phyloP scores from a whole-genome alignment of 1,140 invertebrate species.

The Atta texana region DNA sequence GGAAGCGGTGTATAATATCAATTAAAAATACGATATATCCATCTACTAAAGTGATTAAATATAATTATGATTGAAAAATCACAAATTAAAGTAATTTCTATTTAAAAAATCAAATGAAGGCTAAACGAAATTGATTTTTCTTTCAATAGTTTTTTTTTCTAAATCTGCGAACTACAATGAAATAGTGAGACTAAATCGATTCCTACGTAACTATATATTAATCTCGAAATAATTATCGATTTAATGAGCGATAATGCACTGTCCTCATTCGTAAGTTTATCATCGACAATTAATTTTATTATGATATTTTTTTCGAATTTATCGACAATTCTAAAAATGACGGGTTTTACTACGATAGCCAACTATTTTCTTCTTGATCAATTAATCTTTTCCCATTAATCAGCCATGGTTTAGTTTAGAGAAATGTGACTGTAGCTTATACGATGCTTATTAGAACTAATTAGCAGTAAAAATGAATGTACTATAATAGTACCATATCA shows the following conservation, averaged over 20 bases:
- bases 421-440: conserved; percentile 11
- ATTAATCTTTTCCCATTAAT: neutral
- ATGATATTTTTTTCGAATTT: conserved; percentile 15
- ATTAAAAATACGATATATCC: neutral
- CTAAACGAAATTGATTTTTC: neutral
- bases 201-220: neutral
- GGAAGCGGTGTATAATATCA: neutral
- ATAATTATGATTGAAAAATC: neutral
- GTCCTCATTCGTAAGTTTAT: neutral
- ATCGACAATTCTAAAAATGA: neutral
- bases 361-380: neutral
- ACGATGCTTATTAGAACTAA: conserved; percentile 40
- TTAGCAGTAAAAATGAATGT: conserved; percentile 29
- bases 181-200: conserved; percentile 7
- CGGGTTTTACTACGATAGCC: neutral
- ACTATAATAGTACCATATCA: neutral
- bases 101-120: neutral
- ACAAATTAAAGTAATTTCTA: neutral
- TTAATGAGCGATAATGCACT: neutral
- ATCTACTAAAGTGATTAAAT: neutral
- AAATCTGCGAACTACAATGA: neutral
- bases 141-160: neutral
- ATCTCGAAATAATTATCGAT: conserved; percentile 6
- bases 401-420: conserved; percentile 20
- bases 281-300: neutral